These are phyloP conservation scores for Bolinopsis microptera DNA, from an alignment of 37 sponge, comb jelly and placozoan species.

Conservation along the genomic window DNA sequence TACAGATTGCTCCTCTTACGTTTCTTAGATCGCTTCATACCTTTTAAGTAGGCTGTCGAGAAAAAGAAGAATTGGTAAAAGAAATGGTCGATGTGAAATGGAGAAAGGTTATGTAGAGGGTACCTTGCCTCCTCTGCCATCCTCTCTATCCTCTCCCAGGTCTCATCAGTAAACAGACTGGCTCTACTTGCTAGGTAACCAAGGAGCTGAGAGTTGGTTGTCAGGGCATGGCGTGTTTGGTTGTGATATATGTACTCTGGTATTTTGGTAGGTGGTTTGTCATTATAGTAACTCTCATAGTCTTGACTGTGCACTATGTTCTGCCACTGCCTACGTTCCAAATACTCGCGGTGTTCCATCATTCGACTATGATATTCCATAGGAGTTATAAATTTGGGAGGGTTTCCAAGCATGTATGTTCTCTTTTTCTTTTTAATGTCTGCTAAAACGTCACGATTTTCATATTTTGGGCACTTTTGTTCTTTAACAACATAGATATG, in stretches of 20 bases:
- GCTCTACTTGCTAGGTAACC: not conserved
- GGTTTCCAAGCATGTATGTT: not conserved
- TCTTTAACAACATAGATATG: conserved; percentile 40
- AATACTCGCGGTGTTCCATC: conserved; percentile 13
- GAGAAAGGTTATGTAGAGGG: not conserved
- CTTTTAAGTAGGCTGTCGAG: not conserved
- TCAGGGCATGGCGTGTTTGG: not conserved
- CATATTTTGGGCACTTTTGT: not conserved
- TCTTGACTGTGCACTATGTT: conserved; percentile 57
- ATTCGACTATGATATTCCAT: conserved; percentile 20
- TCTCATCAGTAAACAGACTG: not conserved
- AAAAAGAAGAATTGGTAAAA: conserved; percentile 22
- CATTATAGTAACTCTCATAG: not conserved
- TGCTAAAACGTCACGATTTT: not conserved
- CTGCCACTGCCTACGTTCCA: conserved; percentile 31
- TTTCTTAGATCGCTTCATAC: not conserved
- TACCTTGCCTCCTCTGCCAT: not conserved
- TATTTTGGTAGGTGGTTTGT: not conserved
- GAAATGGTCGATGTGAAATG: conserved; percentile 11
- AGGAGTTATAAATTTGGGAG: conserved; percentile 44
- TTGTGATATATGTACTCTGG: conserved; percentile 33
- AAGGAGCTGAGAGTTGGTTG: conserved; percentile 38
- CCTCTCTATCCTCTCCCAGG: not conserved
- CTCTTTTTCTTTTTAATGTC: not conserved
- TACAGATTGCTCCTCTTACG: not conserved